Evolutionary conservation across 2,797 vertebrate species (phyloP).

Genomic region (Gobio occitaniae): DNA sequence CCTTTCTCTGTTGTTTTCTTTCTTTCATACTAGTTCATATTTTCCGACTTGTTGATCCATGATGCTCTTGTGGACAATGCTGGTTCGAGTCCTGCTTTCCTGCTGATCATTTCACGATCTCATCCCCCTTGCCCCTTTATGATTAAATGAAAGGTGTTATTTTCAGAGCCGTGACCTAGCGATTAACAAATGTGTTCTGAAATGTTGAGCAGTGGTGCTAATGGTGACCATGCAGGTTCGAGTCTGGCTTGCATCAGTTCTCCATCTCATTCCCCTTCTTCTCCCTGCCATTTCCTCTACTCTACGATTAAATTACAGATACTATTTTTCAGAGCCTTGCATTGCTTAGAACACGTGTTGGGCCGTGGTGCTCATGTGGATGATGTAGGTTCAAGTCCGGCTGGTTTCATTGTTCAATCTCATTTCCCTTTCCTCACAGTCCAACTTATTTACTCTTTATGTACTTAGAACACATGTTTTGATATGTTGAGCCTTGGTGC

Average conservation of each 20-base stretch:
- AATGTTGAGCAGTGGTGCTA: neutral
- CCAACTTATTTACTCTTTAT: neutral
- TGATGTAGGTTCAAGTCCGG: neutral
- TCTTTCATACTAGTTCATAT: too few species aligned
- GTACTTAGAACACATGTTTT: neutral
- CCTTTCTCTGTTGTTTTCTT: too few species aligned
- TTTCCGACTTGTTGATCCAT: too few species aligned
- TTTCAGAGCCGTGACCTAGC: too few species aligned
- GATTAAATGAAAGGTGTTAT: too few species aligned
- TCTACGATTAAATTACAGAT: slow-evolving; percentile 73
- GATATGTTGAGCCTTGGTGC: neutral
- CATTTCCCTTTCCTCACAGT: neutral
- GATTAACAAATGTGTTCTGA: neutral
- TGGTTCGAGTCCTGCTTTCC: neutral
- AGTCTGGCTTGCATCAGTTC: neutral
- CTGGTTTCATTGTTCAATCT: neutral
- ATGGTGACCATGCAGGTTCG: neutral
- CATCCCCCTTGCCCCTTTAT: neutral
- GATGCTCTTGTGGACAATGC: neutral
- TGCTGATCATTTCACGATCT: neutral
- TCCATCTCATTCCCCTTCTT: neutral
- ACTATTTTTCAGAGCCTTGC: neutral
- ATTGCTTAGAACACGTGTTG: neutral
- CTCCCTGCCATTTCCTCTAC: neutral
- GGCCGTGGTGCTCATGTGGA: neutral